Conservation (phyloP, 2,113 vertebrate genomes). For the Myiopsitta monachus region DNA sequence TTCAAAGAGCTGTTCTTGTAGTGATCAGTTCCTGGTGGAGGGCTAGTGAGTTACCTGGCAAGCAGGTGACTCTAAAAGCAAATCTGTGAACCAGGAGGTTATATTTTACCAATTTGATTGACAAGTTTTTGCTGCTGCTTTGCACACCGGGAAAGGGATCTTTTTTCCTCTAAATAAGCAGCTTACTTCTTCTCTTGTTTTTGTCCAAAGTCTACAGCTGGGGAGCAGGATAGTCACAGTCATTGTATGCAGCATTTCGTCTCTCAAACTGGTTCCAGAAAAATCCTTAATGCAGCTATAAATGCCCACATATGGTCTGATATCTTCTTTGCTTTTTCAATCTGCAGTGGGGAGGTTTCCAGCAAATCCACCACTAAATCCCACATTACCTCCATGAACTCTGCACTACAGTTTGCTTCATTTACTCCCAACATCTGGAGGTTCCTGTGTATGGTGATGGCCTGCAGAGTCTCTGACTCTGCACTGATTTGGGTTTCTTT, state of each 20-base stretch:
- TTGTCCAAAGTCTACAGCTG: neutral
- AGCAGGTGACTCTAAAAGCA: neutral
- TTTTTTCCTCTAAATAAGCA: neutral
- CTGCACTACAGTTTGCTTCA: neutral
- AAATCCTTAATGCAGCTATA: neutral
- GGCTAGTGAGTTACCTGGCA: neutral
- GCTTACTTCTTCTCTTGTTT: neutral
- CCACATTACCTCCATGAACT: neutral
- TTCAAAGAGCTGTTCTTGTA: neutral
- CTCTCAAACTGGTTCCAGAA: neutral
- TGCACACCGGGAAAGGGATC: neutral
- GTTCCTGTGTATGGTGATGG: neutral
- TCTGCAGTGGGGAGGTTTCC: neutral
- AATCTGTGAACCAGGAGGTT: neutral
- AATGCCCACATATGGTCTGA: neutral
- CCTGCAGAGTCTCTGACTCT: neutral
- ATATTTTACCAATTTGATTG: neutral
- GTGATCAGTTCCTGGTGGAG: neutral
- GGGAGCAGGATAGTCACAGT: neutral
- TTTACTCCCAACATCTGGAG: neutral
- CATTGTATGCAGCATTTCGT: neutral
- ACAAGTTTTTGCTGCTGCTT: neutral
- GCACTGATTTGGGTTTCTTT: neutral
- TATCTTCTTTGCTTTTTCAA: neutral
- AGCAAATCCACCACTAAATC: neutral